These are phyloP conservation scores for Petromus typicus DNA, from an alignment of 2,113 vertebrate species.

Conservation along the genomic window DNA sequence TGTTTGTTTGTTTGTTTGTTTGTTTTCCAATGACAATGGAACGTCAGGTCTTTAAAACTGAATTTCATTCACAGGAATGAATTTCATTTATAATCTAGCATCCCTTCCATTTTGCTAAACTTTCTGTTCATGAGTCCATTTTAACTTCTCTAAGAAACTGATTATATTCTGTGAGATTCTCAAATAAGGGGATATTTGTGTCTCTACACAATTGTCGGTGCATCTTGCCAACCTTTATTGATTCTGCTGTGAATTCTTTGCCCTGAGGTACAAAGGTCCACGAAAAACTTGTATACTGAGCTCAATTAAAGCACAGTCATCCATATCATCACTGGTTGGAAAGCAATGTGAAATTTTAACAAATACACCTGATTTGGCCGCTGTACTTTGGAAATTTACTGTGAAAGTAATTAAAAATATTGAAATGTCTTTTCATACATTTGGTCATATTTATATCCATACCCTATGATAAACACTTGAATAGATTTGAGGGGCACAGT, in stretches of 20 bases:
- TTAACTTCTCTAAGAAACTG: conserved; percentile 37
- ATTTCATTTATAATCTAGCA: conserved; percentile 46
- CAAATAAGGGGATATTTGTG: neutral
- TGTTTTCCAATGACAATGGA: neutral
- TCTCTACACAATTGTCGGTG: neutral
- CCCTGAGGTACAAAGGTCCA: neutral
- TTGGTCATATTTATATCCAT: neutral
- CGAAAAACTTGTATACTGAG: neutral
- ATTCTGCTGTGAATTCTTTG: conserved; percentile 11
- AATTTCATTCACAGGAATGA: conserved; percentile 41
- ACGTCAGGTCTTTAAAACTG: conserved; percentile 45
- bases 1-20: too few relatives aligned
- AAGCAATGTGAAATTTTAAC: neutral
- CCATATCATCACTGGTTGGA: neutral
- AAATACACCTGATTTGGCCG: neutral
- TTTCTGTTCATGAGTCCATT: neutral
- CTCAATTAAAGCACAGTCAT: neutral
- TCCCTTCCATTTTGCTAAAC: neutral
- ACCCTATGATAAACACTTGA: neutral
- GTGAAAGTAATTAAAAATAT: conserved; percentile 31
- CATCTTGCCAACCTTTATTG: neutral
- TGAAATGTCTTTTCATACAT: neutral
- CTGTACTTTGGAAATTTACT: neutral
- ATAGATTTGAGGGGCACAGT: neutral
- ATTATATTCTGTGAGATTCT: neutral